Conservation (phyloP, 2,797 vertebrate species). For the Pipistrellus nathusii region DNA sequence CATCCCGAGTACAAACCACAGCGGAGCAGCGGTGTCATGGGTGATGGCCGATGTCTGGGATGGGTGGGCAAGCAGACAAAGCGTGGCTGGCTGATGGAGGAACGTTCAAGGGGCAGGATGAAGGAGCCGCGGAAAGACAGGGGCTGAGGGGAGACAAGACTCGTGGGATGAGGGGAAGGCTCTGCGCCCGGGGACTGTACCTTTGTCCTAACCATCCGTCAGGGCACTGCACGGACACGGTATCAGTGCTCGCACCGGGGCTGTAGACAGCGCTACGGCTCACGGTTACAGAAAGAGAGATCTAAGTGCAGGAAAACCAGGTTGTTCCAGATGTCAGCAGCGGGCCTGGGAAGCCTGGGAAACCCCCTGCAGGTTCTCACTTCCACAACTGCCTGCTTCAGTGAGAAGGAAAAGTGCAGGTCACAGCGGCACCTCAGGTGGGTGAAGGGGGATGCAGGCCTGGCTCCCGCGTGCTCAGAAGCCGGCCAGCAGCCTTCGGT, state of each 20-base stretch:
- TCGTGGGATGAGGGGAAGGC: neutral
- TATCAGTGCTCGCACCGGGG: neutral
- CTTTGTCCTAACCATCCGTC: conserved; percentile 67
- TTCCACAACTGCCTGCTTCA: neutral
- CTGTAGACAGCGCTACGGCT: neutral
- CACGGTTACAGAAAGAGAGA: conserved; percentile 43
- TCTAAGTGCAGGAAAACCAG: neutral
- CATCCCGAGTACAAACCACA: neutral
- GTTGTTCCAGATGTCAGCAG: conserved; percentile 8
- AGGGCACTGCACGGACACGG: neutral
- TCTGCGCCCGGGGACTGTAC: conserved; percentile 45
- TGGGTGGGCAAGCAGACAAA: neutral
- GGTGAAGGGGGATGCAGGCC: neutral
- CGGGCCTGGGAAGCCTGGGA: conserved; percentile 15
- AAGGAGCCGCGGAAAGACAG: neutral
- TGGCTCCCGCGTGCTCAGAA: neutral
- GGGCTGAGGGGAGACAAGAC: neutral
- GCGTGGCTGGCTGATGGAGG: neutral
- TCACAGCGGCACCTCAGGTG: neutral
- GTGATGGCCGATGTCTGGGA: neutral
- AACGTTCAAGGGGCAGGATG: neutral
- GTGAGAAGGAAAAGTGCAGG: neutral
- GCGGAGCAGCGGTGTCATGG: neutral
- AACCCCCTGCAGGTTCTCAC: neutral
- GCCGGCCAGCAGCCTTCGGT: conserved; percentile 22